Conservation (phyloP, 2,888 invertebrate genomes). For the Mechanitis mazaeus region DNA sequence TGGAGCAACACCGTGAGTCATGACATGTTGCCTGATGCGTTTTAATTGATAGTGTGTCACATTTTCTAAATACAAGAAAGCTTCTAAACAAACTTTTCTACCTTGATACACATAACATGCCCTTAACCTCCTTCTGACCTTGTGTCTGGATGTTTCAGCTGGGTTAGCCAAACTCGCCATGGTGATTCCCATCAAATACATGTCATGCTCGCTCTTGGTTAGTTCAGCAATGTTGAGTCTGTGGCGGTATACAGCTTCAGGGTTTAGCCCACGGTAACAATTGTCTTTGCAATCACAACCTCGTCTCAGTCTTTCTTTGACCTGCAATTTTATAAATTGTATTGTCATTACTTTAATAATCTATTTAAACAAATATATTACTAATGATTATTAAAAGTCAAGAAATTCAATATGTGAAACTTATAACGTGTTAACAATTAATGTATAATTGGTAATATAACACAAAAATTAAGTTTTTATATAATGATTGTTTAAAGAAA, state of each 20-base stretch:
- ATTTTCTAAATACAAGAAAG: constrained; percentile 86
- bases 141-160: constrained; percentile 82
- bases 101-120: constrained; percentile 88
- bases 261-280: constrained; percentile 84
- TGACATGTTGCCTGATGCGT: constrained; percentile 85
- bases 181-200: constrained; percentile 90
- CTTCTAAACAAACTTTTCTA: constrained; percentile 85
- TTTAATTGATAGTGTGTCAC: constrained; percentile 88
- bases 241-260: constrained; percentile 85
- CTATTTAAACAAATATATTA: too few species aligned
- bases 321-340: constrained; percentile 62
- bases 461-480: too few species aligned
- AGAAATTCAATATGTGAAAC: too few species aligned
- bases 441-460: too few species aligned
- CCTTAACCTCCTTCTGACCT: constrained; percentile 82
- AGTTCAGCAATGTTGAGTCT: constrained; percentile 86
- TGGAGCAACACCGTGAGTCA: constrained; percentile 87
- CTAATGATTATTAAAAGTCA: too few species aligned
- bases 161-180: constrained; percentile 88
- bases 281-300: constrained; percentile 88
- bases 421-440: too few species aligned
- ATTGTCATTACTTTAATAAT: too few species aligned
- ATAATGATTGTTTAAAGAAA: too few species aligned
- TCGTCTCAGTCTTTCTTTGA: constrained; percentile 80
- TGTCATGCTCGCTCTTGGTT: constrained; percentile 88